Evolutionary conservation across 2,797 vertebrate genomes (phyloP), one percentile per base, ranked within the genome.

Genomic region (Aselliscus stoliczkanus): DNA sequence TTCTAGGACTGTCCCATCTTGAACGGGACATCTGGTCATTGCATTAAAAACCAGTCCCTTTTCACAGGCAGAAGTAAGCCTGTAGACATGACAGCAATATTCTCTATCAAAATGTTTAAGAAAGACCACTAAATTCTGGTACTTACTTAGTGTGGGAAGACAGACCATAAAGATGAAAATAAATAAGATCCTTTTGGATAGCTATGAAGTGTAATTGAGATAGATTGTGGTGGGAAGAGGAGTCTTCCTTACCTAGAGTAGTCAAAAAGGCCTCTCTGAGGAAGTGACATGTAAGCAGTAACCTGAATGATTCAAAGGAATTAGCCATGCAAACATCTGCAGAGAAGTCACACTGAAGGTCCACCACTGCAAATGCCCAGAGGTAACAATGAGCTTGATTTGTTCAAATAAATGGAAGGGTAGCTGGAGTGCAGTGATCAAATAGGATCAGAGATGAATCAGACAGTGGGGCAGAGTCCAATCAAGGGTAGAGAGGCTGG

Each of bases 21-120:
- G 88, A 97, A 90, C 85, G 95, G 90, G 88, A 93, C 85, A 94
- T 97, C 90, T 95, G 79, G 69, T 75, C 62, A 94, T 93, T 96
- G 92, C 94, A 88, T 44, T 81, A 80, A 73, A 90, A 88, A 27
- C 6, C 67, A 85, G 91, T 79, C 54, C 12, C 23, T 94, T 92
- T 84, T 89, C 52, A 79, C 17, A 89, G 15, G 80, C 60, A 93
- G n/a, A 92, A 80, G 65, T 42, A 96, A 88, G 20, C 52, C 47
- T 69, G 2, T 31, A 44, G 34, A 73, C 47, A 50, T 25, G 20
- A 25, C 44, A 75, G 27, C 18, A 60, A n/a, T 75, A 15, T 96
- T 79, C 47, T 84, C 58, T 72, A 44, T 54, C 56, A 87, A 21
- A 25, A 72, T 64, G 52, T 65, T 44, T 86, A 83, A 72, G 29